Percentiles rank a stretch among this genome's conserved stretches.
Evolutionary conservation across 2,797 vertebrate species (phyloP).

Genomic region (Phylloscopus collybita): DNA sequence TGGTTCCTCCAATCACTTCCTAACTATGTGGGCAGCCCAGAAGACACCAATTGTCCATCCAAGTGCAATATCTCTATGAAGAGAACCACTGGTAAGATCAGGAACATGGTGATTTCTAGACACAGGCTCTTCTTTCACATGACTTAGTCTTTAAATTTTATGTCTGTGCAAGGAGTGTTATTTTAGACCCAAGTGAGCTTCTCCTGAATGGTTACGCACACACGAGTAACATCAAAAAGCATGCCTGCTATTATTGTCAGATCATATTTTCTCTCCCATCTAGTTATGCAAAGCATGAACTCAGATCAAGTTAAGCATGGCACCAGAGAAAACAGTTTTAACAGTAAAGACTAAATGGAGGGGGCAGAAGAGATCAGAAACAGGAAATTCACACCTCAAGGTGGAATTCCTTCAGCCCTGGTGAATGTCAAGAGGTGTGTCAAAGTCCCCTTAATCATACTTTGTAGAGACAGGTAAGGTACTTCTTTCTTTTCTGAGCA

Average conservation of each 20-base stretch:
- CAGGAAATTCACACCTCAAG: background rate
- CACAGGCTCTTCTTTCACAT: background rate
- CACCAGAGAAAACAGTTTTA: background rate
- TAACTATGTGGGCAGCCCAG: fast-evolving
- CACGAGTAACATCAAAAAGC: background rate
- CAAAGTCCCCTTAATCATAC: background rate
- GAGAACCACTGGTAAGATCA: background rate
- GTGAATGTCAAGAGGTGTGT: background rate
- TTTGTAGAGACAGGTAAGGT: background rate
- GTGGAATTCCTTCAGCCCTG: background rate
- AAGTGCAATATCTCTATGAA: background rate
- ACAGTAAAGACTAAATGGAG: background rate
- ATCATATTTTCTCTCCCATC: background rate
- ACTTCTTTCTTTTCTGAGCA: background rate
- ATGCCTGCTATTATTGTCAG: background rate
- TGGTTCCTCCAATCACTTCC: background rate
- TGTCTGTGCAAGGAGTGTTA: background rate
- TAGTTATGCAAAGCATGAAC: background rate
- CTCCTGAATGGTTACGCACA: background rate
- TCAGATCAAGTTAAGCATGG: background rate
- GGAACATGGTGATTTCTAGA: background rate
- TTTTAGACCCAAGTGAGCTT: background rate
- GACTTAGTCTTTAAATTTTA: background rate
- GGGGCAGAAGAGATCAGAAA: background rate
- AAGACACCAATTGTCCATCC: background rate